Percentiles rank a stretch among this genome's conserved stretches.
These are phyloP conservation scores for Onychostruthus taczanowskii DNA, from an alignment of 2,113 vertebrate genomes.

Conservation along the genomic window DNA sequence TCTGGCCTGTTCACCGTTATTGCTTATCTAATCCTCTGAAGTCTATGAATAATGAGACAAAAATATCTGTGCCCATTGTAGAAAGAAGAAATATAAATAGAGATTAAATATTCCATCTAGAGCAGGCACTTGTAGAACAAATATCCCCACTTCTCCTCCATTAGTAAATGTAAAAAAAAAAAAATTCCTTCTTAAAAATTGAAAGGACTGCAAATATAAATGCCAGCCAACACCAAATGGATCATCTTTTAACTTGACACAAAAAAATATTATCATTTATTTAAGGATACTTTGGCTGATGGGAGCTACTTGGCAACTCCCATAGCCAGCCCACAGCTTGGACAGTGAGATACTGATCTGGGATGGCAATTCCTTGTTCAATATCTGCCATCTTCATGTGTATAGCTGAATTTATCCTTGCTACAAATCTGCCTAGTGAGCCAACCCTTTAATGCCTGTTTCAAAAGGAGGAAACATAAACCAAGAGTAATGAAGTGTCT, in stretches of 20 bases:
- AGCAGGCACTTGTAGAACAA: background rate
- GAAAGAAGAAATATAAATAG: background rate
- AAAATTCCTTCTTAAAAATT: background rate
- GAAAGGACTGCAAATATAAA: background rate
- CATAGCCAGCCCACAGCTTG: background rate
- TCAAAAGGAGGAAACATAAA: background rate
- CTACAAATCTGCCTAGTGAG: background rate
- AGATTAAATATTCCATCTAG: background rate
- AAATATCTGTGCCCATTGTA: background rate
- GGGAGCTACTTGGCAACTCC: background rate
- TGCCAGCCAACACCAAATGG: background rate
- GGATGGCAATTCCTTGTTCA: background rate
- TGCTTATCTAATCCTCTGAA: slow-evolving; percentile 33
- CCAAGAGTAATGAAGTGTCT: background rate
- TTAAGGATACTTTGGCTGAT: background rate
- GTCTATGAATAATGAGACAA: background rate
- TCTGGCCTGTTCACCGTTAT: background rate
- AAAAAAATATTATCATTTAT: background rate
- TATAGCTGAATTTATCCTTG: background rate
- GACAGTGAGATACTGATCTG: background rate
- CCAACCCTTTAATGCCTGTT: background rate
- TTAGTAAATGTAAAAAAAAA: background rate
- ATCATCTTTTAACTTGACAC: background rate
- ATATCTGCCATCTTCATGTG: background rate
- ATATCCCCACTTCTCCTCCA: background rate